These are phyloP conservation scores for Drosophila sturtevanti DNA, from an alignment of 1,140 invertebrate genomes.

Conservation along the genomic window DNA sequence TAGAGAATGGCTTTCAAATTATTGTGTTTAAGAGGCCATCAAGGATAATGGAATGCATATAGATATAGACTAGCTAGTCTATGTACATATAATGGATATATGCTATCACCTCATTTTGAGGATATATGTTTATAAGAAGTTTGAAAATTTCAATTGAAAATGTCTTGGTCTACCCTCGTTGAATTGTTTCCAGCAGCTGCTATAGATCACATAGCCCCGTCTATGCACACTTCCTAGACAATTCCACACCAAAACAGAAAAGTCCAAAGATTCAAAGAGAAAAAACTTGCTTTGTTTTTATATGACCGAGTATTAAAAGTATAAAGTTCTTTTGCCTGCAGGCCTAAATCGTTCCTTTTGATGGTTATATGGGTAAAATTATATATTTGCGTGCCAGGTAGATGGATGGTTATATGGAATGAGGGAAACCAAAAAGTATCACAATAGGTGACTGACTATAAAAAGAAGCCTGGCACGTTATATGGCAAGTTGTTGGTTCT, in stretches of 20 bases:
- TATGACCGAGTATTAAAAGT: conserved; percentile 70
- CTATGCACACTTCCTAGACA: conserved; percentile 28
- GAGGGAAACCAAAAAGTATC: conserved; percentile 50
- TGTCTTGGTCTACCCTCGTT: conserved; percentile 44
- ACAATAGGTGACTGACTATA: conserved; percentile 76
- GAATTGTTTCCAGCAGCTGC: conserved; percentile 45
- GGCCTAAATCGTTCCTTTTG: conserved; percentile 47
- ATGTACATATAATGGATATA: too few species aligned
- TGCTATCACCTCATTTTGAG: too few species aligned
- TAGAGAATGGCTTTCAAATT: conserved; percentile 12
- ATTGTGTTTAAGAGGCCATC: neutral
- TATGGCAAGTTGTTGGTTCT: conserved; percentile 13
- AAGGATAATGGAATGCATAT: neutral
- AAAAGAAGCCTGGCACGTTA: conserved; percentile 45
- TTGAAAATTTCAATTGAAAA: neutral
- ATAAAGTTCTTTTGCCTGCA: conserved; percentile 63
- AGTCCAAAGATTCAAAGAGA: neutral
- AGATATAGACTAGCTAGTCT: neutral
- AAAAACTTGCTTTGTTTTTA: conserved; percentile 58
- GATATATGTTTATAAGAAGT: too few species aligned
- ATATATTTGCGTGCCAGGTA: conserved; percentile 75
- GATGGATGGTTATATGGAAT: conserved; percentile 24
- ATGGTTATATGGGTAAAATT: conserved; percentile 79
- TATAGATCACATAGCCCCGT: conserved; percentile 59
- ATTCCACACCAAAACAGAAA: conserved; percentile 35